These are phyloP conservation scores for Antechinus flavipes DNA, from an alignment of 2,113 vertebrate species.

Conservation along the genomic window DNA sequence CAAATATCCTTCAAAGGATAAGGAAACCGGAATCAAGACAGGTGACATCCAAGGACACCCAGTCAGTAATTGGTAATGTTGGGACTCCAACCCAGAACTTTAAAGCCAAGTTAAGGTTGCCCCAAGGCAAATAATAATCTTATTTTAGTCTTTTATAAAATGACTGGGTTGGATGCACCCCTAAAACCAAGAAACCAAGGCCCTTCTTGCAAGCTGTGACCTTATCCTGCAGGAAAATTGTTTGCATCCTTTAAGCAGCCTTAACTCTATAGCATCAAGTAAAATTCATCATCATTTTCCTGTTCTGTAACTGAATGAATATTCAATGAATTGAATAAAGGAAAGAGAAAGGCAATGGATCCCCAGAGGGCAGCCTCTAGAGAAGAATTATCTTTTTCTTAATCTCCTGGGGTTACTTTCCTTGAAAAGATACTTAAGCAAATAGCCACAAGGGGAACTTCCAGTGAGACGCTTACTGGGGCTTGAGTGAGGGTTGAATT, in stretches of 20 bases:
- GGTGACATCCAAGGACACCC: neutral
- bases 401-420: neutral
- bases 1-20: neutral
- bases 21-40: neutral
- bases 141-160: neutral
- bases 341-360: neutral
- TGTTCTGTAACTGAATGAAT: neutral
- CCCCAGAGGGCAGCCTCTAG: neutral
- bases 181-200: neutral
- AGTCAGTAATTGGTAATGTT: neutral
- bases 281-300: neutral
- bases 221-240: neutral
- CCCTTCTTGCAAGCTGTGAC: neutral
- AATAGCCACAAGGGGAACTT: neutral
- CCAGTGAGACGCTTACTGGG: neutral
- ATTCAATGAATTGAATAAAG: neutral
- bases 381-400: neutral
- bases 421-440: constrained; percentile 3
- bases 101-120: neutral
- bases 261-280: neutral
- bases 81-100: neutral
- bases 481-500: neutral
- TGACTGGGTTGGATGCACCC: neutral
- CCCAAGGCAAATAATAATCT: neutral
- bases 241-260: neutral